Conservation (phyloP, 2,113 vertebrate species). For the Varanus komodoensis region DNA sequence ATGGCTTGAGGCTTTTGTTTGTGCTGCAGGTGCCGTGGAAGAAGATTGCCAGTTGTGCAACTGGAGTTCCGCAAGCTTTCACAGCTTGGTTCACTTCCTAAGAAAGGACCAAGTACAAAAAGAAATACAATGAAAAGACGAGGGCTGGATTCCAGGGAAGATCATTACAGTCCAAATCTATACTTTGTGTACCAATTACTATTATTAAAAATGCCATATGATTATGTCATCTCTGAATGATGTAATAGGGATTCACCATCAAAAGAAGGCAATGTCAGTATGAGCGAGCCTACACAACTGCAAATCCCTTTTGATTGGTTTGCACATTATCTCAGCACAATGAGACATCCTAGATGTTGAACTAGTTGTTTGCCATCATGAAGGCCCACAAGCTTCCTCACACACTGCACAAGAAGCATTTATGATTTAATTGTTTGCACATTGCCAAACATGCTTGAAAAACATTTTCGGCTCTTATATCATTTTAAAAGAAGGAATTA, state of each 20-base stretch:
- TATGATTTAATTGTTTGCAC: conserved; percentile 19
- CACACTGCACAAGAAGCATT: neutral
- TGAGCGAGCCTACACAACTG: neutral
- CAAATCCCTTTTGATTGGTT: neutral
- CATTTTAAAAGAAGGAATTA: conserved; percentile 1
- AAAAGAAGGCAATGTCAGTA: neutral
- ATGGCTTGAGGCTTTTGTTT: too few species aligned
- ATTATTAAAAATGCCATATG: neutral
- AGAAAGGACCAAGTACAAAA: too few species aligned
- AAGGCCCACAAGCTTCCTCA: conserved; percentile 7
- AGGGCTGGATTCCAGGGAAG: too few species aligned
- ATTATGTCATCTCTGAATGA: too few species aligned
- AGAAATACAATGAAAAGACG: too few species aligned
- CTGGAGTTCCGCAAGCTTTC: too few species aligned
- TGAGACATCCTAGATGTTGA: neutral
- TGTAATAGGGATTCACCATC: neutral
- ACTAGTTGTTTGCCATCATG: neutral
- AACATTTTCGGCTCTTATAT: conserved; percentile 11
- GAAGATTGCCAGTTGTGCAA: too few species aligned
- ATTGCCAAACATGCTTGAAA: conserved; percentile 12
- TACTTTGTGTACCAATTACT: neutral
- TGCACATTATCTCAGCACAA: accelerated
- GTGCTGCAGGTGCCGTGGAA: too few species aligned
- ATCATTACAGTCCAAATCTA: neutral
- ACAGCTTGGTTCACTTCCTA: too few species aligned